Evolutionary conservation across 2,888 invertebrate genomes (phyloP).

Genomic region (Neocrepidodera transversa): DNA sequence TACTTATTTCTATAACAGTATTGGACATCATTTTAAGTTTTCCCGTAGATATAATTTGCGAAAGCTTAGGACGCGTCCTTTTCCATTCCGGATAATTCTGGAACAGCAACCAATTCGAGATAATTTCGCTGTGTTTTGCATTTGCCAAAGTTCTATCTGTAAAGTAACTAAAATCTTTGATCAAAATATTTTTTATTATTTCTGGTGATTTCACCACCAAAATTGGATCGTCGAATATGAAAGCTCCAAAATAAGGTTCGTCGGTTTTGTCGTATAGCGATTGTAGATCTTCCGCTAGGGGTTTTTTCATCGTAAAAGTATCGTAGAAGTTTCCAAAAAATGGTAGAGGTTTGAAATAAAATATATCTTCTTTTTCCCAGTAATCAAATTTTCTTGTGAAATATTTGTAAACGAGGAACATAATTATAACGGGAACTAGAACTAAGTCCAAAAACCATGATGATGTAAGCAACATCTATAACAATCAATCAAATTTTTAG

Average conservation of each 20-base stretch:
- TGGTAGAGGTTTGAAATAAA: slow-evolving; percentile 42
- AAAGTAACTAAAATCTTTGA: slow-evolving; percentile 62
- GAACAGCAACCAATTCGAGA: slow-evolving; percentile 58
- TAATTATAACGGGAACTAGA: neutral
- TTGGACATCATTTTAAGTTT: slow-evolving; percentile 65
- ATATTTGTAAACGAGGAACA: slow-evolving; percentile 40
- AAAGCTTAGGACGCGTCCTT: slow-evolving; percentile 61
- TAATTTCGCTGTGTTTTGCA: slow-evolving; percentile 55
- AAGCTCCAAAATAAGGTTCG: slow-evolving; percentile 61
- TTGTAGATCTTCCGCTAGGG: slow-evolving; percentile 33
- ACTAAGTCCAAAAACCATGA: slow-evolving; percentile 21
- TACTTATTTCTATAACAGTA: slow-evolving; percentile 57
- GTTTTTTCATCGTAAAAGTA: slow-evolving; percentile 29
- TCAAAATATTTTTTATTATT: slow-evolving; percentile 60
- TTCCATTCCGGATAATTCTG: slow-evolving; percentile 64
- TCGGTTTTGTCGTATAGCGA: slow-evolving; percentile 26
- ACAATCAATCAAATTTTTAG: no score
- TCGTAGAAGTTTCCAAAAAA: slow-evolving; percentile 45
- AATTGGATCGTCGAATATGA: slow-evolving; percentile 61
- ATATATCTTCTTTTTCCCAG: slow-evolving; percentile 45
- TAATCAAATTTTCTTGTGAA: slow-evolving; percentile 44
- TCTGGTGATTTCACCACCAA: slow-evolving; percentile 61
- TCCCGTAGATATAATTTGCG: slow-evolving; percentile 64
- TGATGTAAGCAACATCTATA: slow-evolving; percentile 23
- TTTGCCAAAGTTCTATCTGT: slow-evolving; percentile 52